These are phyloP conservation scores for Phoxinus phoxinus DNA, from an alignment of 2,113 vertebrate species.

Conservation along the genomic window DNA sequence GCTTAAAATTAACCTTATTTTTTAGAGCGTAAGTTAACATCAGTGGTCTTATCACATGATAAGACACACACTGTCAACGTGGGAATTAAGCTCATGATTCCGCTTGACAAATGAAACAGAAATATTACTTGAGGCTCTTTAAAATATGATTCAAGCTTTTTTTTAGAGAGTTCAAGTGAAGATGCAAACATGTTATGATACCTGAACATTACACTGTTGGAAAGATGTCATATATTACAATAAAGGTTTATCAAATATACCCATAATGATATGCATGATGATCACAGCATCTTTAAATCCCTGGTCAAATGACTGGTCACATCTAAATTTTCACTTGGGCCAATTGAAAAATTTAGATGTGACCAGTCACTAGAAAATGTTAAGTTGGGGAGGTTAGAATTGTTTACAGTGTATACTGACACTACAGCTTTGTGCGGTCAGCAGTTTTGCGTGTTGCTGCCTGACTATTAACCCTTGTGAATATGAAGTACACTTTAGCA, in stretches of 20 bases:
- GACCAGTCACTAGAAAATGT: too few relatives aligned
- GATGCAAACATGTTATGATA: not conserved
- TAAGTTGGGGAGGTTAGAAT: too few relatives aligned
- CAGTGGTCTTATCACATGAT: not conserved
- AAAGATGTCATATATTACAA: too few relatives aligned
- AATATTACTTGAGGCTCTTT: not conserved
- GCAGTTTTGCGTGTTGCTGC: slow-evolving; percentile 1
- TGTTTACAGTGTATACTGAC: too few relatives aligned
- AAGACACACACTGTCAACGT: not conserved
- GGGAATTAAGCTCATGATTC: slow-evolving; percentile 6
- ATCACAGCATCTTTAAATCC: not conserved
- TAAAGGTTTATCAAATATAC: not conserved
- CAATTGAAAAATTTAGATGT: too few relatives aligned
- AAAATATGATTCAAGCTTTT: not conserved
- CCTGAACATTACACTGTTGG: not conserved
- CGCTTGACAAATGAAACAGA: not conserved
- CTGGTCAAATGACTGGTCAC: too few relatives aligned
- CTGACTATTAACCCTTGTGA: not conserved
- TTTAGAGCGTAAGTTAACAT: not conserved
- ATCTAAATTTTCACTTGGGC: too few relatives aligned
- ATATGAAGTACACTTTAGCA: not conserved
- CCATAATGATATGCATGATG: not conserved
- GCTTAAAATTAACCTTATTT: slow-evolving; percentile 1
- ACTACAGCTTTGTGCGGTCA: not conserved
- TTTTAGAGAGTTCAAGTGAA: not conserved